Evolutionary conservation across 2,888 invertebrate species (phyloP), one percentile per base, ranked within the genome.

Genomic region (Scaptomyza caliginosa): DNA sequence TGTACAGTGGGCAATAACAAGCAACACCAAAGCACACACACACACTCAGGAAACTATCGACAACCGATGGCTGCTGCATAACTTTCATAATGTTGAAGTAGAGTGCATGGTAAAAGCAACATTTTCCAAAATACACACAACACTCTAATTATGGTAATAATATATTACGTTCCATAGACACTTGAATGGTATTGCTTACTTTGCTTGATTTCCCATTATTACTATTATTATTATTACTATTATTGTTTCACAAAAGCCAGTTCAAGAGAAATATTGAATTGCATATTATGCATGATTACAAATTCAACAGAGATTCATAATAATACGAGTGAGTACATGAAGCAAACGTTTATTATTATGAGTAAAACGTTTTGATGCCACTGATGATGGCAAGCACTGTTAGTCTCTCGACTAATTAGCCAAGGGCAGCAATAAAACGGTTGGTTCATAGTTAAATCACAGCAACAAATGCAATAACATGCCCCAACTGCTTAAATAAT

Each of bases 401-500:
- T 34, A 28, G 40, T 11, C 13, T 13, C 48, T 59, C 28, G 3
- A 34, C 34, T 81, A 78, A 78, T 78, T 81, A 75, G 71, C 59
- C 79, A 79, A 79, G 79, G 78, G 74, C 83, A 82, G 46, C 45
- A 52, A 74, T 74, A 67, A 63, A 65, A 34, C 60, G 51, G 69
- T 65, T 55, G 51, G 69, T 65, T 55, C 65, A 69, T 34, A 62
- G 73, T 64, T 74, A 69, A 74, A 74, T 57, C 64, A 58, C 58
- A 59, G 55, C 56, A 49, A 58, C 60, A 73, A 76, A 74, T 68
- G 68, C 75, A 77, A 68, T 77, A 63, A 64, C 63, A 74, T 56
- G 69, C 60, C 30, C 36, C 50, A 71, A 70, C 63, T 59, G 77
- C 69, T 78, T 76, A 77, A 76, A 74, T 80, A 83, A 82, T 82